Evolutionary conservation across 2,888 invertebrate genomes (phyloP).

Genomic region (Onchidella celtica): DNA sequence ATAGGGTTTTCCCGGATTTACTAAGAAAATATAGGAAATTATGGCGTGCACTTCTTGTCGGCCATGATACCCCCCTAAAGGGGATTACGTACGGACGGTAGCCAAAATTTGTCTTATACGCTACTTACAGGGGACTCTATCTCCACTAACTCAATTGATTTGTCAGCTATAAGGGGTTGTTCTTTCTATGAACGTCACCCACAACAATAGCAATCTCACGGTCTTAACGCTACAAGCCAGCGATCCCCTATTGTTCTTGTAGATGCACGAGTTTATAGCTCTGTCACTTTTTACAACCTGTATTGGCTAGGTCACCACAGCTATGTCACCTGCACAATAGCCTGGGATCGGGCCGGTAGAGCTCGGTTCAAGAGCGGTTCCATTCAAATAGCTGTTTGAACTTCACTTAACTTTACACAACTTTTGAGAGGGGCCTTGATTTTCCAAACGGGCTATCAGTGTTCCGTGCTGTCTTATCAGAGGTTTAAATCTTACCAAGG

Average conservation of each 20-base stretch:
- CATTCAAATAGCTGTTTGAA: slow-evolving; percentile 5
- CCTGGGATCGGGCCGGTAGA: background rate
- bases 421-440: background rate
- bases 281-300: background rate
- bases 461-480: background rate
- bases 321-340: background rate
- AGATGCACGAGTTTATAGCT: background rate
- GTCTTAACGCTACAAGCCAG: background rate
- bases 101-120: no score
- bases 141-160: background rate
- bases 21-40: no score
- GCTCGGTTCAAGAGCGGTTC: background rate
- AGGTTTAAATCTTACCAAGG: slow-evolving; percentile 17
- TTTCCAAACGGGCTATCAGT: background rate
- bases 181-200: background rate
- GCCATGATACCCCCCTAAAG: no score
- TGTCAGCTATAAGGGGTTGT: background rate
- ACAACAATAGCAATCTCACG: background rate
- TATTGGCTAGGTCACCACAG: background rate
- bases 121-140: no score
- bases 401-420: slow-evolving; percentile 23
- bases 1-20: no score
- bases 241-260: background rate
- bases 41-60: no score
- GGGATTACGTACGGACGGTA: no score